Conservation (phyloP, 2,888 invertebrate genomes). For the Ophioninae sp. region DNA sequence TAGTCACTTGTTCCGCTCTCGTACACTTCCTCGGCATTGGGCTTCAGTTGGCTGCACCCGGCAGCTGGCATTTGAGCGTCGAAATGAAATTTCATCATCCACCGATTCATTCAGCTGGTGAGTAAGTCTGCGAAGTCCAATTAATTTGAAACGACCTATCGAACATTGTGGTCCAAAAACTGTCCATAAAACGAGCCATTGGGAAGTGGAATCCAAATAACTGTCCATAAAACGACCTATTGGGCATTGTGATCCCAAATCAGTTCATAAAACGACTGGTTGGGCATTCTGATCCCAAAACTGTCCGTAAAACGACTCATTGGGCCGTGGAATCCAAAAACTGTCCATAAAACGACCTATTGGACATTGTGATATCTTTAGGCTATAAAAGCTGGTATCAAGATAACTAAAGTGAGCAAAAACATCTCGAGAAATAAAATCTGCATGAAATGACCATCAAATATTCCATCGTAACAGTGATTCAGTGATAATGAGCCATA, state of each 20-base stretch:
- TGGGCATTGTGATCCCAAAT: too few species aligned
- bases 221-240: too few species aligned
- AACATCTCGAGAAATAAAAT: neutral
- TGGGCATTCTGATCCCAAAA: too few species aligned
- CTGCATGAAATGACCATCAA: neutral
- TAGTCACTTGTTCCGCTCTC: slow-evolving; percentile 87
- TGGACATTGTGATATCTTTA: neutral
- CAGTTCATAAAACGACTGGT: too few species aligned
- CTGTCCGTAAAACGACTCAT: neutral
- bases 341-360: too few species aligned
- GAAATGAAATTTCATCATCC: slow-evolving; percentile 85
- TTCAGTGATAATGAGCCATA: neutral
- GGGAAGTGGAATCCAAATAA: too few species aligned
- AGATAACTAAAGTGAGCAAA: slow-evolving; percentile 21
- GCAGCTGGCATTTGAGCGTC: slow-evolving; percentile 82
- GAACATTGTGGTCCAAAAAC: too few species aligned
- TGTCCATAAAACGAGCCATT: neutral
- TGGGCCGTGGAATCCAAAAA: too few species aligned
- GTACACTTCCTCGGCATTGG: slow-evolving; percentile 90
- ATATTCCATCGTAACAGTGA: neutral
- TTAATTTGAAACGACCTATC: neutral
- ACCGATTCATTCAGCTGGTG: slow-evolving; percentile 86
- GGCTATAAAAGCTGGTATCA: slow-evolving; percentile 22
- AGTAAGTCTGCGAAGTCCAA: slow-evolving; percentile 68
- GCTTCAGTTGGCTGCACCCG: slow-evolving; percentile 84